Evolutionary conservation across 2,888 invertebrate species (phyloP).

Genomic region (Pelosia muscerda): DNA sequence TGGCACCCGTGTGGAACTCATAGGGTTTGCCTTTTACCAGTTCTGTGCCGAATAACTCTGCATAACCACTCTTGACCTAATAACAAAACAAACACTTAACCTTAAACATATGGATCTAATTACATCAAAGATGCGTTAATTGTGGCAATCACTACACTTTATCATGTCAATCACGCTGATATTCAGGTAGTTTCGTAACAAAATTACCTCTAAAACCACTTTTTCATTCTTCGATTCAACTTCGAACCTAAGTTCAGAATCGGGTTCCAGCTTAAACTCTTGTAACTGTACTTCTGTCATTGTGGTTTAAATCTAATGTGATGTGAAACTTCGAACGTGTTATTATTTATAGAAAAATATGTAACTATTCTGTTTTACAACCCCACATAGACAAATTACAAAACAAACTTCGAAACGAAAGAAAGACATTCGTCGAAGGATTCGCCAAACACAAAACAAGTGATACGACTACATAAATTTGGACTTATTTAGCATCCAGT

Average conservation of each 20-base stretch:
- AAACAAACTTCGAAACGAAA: not conserved
- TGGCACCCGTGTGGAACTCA: slow-evolving; percentile 95
- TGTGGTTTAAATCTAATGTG: slow-evolving; percentile 31
- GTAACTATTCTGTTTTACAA: not conserved
- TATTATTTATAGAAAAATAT: not conserved
- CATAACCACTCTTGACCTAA: slow-evolving; percentile 95
- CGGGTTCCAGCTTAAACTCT: slow-evolving; percentile 94
- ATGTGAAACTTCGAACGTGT: not conserved
- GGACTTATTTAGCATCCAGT: not conserved
- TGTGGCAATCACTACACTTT: not conserved
- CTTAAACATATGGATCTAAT: slow-evolving; percentile 24
- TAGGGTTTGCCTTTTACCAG: slow-evolving; percentile 97
- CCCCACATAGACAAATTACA: not conserved
- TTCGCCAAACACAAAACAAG: not conserved
- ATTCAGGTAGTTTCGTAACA: not conserved
- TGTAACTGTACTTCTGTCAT: slow-evolving; percentile 84
- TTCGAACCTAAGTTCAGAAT: slow-evolving; percentile 97
- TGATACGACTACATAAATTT: not conserved
- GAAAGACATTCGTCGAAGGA: not conserved
- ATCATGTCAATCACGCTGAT: not conserved
- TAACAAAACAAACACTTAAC: slow-evolving; percentile 43
- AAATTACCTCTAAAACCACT: slow-evolving; percentile 90
- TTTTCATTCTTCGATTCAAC: slow-evolving; percentile 95
- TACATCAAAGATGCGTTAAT: not conserved
- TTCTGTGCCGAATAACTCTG: slow-evolving; percentile 99